These are phyloP conservation scores for Stenichneumon culpator DNA, from an alignment of 2,888 invertebrate species.

Conservation along the genomic window DNA sequence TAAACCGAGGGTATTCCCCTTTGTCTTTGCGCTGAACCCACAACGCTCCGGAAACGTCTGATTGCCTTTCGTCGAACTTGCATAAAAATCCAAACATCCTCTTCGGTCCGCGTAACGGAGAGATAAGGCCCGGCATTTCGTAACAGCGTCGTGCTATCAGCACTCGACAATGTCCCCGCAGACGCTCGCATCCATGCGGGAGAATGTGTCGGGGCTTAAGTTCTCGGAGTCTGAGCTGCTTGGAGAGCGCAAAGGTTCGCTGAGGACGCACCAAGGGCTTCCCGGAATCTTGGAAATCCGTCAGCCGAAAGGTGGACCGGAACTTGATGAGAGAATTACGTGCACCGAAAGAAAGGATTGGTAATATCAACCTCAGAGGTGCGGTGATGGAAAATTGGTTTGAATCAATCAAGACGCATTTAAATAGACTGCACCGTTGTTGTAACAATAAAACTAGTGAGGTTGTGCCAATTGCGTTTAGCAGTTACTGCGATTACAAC, in stretches of 20 bases:
- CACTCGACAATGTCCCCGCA: constrained; percentile 21
- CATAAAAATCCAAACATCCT: constrained; percentile 53
- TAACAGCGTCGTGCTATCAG: constrained; percentile 20
- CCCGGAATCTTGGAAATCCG: neutral
- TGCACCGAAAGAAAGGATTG: too few species aligned
- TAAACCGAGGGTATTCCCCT: neutral
- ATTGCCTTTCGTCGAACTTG: constrained; percentile 16
- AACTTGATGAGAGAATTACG: neutral
- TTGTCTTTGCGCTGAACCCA: constrained; percentile 38
- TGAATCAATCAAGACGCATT: too few species aligned
- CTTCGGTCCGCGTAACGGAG: neutral
- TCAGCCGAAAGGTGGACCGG: neutral
- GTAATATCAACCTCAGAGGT: too few species aligned
- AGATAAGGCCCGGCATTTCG: constrained; percentile 36
- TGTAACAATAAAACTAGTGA: too few species aligned
- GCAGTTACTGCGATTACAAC: too few species aligned
- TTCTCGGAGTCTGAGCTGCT: neutral
- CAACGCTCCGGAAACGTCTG: constrained; percentile 26
- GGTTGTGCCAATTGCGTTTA: too few species aligned
- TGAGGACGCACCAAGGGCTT: neutral
- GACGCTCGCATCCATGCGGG: neutral
- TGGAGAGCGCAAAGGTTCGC: neutral
- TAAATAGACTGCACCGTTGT: too few species aligned
- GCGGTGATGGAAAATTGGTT: too few species aligned
- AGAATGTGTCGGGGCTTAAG: constrained; percentile 2